Evolutionary conservation across 2,888 invertebrate species (phyloP).

Genomic region (Andrena dorsata): DNA sequence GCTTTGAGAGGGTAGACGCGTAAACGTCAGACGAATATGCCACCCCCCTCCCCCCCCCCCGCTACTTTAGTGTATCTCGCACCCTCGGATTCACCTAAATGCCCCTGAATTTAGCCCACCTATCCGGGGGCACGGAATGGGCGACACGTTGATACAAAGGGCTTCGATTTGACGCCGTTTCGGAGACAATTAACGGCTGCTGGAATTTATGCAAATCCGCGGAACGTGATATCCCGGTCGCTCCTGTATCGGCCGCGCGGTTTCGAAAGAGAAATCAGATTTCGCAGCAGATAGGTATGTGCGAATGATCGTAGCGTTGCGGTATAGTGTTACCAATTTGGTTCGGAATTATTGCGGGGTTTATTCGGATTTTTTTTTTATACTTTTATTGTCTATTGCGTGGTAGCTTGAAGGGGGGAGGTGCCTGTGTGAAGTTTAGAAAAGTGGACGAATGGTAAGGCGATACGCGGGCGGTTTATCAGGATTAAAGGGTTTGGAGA

Average conservation of each 20-base stretch:
- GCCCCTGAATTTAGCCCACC: constrained; percentile 39
- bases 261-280: constrained; percentile 39
- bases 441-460: constrained; percentile 5
- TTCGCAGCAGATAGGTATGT: constrained; percentile 14
- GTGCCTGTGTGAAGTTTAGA: not conserved
- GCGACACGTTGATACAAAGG: constrained; percentile 61
- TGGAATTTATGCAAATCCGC: constrained; percentile 57
- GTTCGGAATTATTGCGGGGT: no score
- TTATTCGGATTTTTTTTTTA: no score
- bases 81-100: constrained; percentile 57
- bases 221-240: constrained; percentile 42
- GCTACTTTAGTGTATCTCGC: not conserved
- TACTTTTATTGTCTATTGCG: no score
- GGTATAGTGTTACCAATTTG: not conserved
- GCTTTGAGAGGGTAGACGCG: constrained; percentile 66
- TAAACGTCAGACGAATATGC: constrained; percentile 66
- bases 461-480: constrained; percentile 22
- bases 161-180: constrained; percentile 56
- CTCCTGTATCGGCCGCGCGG: constrained; percentile 8
- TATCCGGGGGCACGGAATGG: constrained; percentile 26
- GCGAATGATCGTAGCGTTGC: not conserved
- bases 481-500: constrained; percentile 25
- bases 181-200: constrained; percentile 56
- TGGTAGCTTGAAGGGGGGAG: no score
- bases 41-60: not conserved